Evolutionary conservation across 2,797 vertebrate genomes (phyloP).

Genomic region (Eulemur albifrons): DNA sequence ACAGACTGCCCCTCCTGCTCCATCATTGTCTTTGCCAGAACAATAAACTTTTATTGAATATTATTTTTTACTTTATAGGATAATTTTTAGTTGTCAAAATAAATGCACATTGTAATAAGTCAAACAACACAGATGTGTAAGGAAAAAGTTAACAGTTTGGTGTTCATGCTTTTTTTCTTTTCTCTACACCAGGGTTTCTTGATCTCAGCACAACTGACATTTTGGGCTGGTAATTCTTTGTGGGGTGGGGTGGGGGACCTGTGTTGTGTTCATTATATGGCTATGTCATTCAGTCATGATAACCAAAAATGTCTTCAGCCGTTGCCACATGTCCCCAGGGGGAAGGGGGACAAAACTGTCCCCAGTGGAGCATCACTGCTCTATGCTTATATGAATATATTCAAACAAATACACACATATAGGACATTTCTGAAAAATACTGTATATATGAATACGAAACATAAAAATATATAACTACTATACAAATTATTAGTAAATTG

Average conservation of each 20-base stretch:
- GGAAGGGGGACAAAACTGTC: not conserved
- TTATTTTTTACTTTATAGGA: not conserved
- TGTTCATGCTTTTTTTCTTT: not conserved
- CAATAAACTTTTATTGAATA: not conserved
- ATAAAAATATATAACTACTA: not conserved
- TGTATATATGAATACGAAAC: not conserved
- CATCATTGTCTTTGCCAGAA: not conserved
- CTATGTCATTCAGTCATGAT: not conserved
- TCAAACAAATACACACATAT: not conserved
- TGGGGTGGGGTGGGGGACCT: no score
- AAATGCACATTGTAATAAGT: not conserved
- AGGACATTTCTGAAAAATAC: not conserved
- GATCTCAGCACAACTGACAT: not conserved
- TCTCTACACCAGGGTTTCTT: not conserved
- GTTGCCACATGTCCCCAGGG: not conserved
- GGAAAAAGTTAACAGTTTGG: not conserved
- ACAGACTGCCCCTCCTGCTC: not conserved
- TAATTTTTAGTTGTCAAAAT: slow-evolving; percentile 1
- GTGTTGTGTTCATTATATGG: not conserved
- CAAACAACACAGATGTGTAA: not conserved
- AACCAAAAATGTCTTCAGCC: not conserved
- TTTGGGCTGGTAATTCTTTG: not conserved
- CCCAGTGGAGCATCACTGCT: not conserved
- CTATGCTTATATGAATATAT: no score
- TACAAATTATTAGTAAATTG: not conserved